Evolutionary conservation across 2,797 vertebrate species (phyloP), one percentile per base, ranked within the genome.

Genomic region (Pempheris klunzingeri): DNA sequence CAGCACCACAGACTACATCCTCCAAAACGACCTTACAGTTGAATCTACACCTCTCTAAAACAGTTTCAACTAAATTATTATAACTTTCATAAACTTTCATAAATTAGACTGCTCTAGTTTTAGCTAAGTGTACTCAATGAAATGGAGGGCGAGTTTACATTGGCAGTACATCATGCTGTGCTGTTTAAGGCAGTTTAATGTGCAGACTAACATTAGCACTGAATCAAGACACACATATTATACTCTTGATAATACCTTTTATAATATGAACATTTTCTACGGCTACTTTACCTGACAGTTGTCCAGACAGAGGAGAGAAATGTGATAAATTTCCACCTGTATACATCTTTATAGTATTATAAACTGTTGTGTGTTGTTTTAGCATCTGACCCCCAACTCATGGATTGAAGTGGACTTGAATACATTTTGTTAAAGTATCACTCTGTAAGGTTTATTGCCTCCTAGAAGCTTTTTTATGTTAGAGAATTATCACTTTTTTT

Each of bases 231-330:
- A 54, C 44, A 22, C 30, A 49, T 8, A 62, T 11, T 62, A 18
- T 22, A 30, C 18, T 47, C 17, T 36, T 71, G 28, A 65, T 77
- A 22, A n/a, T n/a, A n/a, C n/a, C n/a, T n/a, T n/a, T 52, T 15
- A 32, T 14, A 24, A 9, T 7, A 41, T 26, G 2, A 59, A 26
- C 13, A 41, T 71, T 39, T 50, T 34, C n/a, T 28, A 6, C 49
- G 62, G 26, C 12, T 32, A 3, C 7, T n/a, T n/a, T 18, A 12
- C 11, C 10, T 18, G 14, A 20, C 10, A 32, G 0, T 11, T 4
- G 0, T 50, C 13, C n/a, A 69, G 65, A n/a, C 5, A 13, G 4
- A 22, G 36, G 26, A 32, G 55, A 26, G 1, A 17, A 17, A 43
- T 32, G 13, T 20, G 22, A 57, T 26, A 47, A 41, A 38, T 58